phyloP scores from a whole-genome alignment of 2,888 invertebrate species.

The Mechanitis messenoides region DNA sequence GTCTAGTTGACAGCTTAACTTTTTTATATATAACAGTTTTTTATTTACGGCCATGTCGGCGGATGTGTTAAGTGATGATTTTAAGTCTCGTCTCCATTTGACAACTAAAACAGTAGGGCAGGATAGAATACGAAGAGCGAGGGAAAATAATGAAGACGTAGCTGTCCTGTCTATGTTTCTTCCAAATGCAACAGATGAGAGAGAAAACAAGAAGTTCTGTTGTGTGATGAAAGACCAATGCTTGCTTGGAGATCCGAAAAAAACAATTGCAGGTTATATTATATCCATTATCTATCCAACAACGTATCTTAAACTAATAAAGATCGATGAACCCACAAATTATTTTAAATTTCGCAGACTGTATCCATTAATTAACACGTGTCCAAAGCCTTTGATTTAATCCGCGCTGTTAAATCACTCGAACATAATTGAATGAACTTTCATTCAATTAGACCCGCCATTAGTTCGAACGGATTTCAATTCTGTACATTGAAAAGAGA shows the following conservation, averaged over 20 bases:
- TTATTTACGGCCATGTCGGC: conserved; percentile 77
- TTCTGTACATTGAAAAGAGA: conserved; percentile 33
- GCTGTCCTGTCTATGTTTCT: conserved; percentile 91
- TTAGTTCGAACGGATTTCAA: conserved; percentile 33
- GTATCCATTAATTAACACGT: conserved; percentile 25
- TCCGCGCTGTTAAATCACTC: conserved; percentile 34
- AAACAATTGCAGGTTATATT: conserved; percentile 84
- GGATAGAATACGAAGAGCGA: conserved; percentile 85
- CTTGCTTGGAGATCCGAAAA: conserved; percentile 84
- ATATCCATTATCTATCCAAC: conserved; percentile 2
- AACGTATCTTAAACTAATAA: conserved; percentile 6
- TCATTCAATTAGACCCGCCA: conserved; percentile 49
- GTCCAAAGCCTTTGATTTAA: conserved; percentile 34
- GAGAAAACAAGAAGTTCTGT: conserved; percentile 84
- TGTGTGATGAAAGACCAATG: conserved; percentile 87
- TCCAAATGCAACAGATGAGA: conserved; percentile 79
- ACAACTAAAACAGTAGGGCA: conserved; percentile 89
- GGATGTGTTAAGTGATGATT: conserved; percentile 86
- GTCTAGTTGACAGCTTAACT: conserved; percentile 2
- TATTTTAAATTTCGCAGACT: not conserved
- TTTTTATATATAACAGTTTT: conserved; percentile 19
- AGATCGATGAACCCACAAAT: conserved; percentile 13
- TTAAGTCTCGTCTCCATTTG: conserved; percentile 83
- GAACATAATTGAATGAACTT: conserved; percentile 44
- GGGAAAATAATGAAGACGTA: conserved; percentile 90